Evolutionary conservation across 2,888 invertebrate genomes (phyloP), one percentile per base, ranked within the genome.

Genomic region (Scaptomyza polygonia): DNA sequence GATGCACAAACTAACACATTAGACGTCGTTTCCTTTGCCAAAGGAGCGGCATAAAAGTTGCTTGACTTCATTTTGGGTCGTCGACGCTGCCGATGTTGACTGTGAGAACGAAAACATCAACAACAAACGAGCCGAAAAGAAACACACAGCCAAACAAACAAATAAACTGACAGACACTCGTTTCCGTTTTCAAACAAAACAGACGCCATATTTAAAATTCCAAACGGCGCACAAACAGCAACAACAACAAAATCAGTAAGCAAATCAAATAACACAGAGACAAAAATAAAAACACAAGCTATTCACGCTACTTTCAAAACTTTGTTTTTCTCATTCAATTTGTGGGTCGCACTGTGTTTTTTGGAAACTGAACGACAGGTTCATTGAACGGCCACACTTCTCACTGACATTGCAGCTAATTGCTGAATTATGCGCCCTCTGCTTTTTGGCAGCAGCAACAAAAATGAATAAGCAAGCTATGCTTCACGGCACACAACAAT

Each of bases 191-290:
- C 74, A 85, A 88, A 88, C 88, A 85, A 85, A 85, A 77, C 88
- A 87, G 89, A 85, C 85, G 85, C 85, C 85, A 88, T 88, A 85
- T 85, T 85, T 85, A 87, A 85, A 87, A 85, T 88, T 88, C 88
- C 86, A 64, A 87, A 79, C 72, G 67, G 85, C 71, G 48, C 54
- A 52, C 77, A 55, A 63, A 39, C 63, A 71, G 12, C 59, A 61
- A 42, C 51, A 65, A 12, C 47, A 61, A 34, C 58, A 34, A 52
- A 59, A 54, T 53, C 48, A 47, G 68, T 71, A 78, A 80, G 63
- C 86, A 86, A 83, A 86, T 73, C 67, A 79, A 86, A 86, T 81
- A 80, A 77, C 79, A 67, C 25, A 48, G 48, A 67, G 18, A 30
- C 1, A 5, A 18, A 30, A 47, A 21, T 8, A 8, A 8, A 6